Evolutionary conservation across 1,140 invertebrate species (phyloP).

Genomic region (Acyrthosiphon pisum): DNA sequence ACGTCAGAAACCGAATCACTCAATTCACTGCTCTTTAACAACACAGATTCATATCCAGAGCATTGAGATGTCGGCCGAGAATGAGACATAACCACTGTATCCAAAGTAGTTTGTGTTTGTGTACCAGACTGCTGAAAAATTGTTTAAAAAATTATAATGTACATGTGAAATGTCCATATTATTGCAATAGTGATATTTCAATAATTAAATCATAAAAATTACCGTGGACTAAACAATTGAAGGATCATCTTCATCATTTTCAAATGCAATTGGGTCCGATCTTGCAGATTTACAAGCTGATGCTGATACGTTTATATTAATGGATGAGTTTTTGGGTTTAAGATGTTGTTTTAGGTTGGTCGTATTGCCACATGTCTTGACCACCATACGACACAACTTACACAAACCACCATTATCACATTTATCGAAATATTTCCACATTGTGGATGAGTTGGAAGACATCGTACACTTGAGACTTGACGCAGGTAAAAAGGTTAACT

Average conservation of each 20-base stretch:
- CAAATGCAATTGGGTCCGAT: background rate
- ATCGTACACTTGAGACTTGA: too few relatives aligned
- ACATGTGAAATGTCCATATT: background rate
- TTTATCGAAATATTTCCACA: conserved; percentile 9
- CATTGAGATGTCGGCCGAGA: background rate
- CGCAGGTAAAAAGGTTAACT: too few relatives aligned
- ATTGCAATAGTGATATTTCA: background rate
- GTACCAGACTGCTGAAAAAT: background rate
- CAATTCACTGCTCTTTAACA: background rate
- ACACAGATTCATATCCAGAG: background rate
- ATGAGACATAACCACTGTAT: background rate
- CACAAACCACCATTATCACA: background rate
- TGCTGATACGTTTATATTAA: background rate
- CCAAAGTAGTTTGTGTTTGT: background rate
- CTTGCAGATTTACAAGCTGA: background rate
- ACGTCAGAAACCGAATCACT: too few relatives aligned
- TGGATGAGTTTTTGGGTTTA: background rate
- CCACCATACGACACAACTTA: background rate
- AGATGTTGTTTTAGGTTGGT: background rate
- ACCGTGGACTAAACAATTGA: background rate
- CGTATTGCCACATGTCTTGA: background rate
- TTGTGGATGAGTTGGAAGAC: too few relatives aligned
- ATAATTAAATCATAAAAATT: background rate
- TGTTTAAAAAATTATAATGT: background rate
- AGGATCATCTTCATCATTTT: too few relatives aligned